A percentile compares a stretch with the other conserved stretches of the same genome.
Evolutionary conservation across 2,888 invertebrate genomes (phyloP).

Genomic region (Margaritifera margaritifera): DNA sequence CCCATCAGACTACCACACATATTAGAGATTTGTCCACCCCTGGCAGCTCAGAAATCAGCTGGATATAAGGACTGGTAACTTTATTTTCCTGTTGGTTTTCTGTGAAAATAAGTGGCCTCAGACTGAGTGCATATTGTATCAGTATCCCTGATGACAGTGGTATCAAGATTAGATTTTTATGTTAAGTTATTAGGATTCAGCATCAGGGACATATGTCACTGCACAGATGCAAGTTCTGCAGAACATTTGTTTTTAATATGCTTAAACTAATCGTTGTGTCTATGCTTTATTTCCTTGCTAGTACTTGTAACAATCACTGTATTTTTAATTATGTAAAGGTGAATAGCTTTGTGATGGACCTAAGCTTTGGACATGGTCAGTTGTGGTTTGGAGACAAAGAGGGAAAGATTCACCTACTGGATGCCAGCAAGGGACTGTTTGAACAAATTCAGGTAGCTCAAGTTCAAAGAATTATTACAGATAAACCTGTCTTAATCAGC

Average conservation of each 20-base stretch:
- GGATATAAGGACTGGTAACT: too few species aligned
- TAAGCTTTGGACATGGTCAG: conserved; percentile 64
- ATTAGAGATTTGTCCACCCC: too few species aligned
- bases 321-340: conserved; percentile 12
- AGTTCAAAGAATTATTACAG: background rate
- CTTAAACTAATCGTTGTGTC: background rate
- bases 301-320: background rate
- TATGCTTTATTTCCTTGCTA: background rate
- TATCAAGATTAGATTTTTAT: too few species aligned
- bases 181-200: too few species aligned
- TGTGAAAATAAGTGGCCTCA: too few species aligned
- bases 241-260: background rate
- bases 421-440: conserved; percentile 61
- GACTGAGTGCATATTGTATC: too few species aligned
- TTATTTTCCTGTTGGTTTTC: too few species aligned
- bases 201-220: background rate
- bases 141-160: too few species aligned
- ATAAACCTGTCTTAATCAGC: too few species aligned
- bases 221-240: background rate
- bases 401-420: conserved; percentile 60
- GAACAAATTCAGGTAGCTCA: conserved; percentile 54
- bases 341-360: conserved; percentile 48
- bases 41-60: too few species aligned
- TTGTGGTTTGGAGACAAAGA: conserved; percentile 66
- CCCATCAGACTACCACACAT: too few species aligned